phyloP scores from a whole-genome alignment of 2,888 invertebrate genomes.

The Lycia hirtaria region DNA sequence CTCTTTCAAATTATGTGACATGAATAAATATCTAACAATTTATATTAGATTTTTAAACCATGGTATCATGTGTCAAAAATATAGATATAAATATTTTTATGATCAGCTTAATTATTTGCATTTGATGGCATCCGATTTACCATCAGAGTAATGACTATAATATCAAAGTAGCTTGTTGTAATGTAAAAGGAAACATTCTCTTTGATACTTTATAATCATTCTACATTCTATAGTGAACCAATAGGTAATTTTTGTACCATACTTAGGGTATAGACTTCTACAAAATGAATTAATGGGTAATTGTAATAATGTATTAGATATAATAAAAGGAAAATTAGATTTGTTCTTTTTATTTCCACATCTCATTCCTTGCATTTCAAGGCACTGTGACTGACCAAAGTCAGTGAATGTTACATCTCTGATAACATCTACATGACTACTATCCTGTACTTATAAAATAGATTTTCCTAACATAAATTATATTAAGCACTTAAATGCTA shows the following conservation, averaged over 20 bases:
- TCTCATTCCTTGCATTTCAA: slow-evolving; percentile 49
- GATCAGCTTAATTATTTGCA: too few relatives aligned
- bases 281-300: background rate
- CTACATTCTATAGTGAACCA: too few relatives aligned
- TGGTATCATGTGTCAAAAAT: too few relatives aligned
- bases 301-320: slow-evolving; percentile 3
- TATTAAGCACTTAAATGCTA: slow-evolving; percentile 63
- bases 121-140: too few relatives aligned
- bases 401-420: slow-evolving; percentile 51
- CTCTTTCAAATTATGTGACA: too few relatives aligned
- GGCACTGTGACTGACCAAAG: slow-evolving; percentile 53
- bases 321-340: slow-evolving; percentile 22
- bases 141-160: too few relatives aligned
- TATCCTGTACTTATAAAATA: slow-evolving; percentile 63
- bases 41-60: too few relatives aligned
- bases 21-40: too few relatives aligned
- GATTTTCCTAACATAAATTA: slow-evolving; percentile 80
- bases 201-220: too few relatives aligned
- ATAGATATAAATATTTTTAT: too few relatives aligned
- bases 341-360: slow-evolving; percentile 54
- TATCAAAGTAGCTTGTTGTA: background rate
- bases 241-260: background rate
- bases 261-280: background rate
- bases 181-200: too few relatives aligned
- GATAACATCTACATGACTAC: slow-evolving; percentile 64